A percentile compares a stretch with the other conserved stretches of the same genome.
Evolutionary conservation across 2,113 vertebrate species (phyloP).

Genomic region (Zootoca vivipara): DNA sequence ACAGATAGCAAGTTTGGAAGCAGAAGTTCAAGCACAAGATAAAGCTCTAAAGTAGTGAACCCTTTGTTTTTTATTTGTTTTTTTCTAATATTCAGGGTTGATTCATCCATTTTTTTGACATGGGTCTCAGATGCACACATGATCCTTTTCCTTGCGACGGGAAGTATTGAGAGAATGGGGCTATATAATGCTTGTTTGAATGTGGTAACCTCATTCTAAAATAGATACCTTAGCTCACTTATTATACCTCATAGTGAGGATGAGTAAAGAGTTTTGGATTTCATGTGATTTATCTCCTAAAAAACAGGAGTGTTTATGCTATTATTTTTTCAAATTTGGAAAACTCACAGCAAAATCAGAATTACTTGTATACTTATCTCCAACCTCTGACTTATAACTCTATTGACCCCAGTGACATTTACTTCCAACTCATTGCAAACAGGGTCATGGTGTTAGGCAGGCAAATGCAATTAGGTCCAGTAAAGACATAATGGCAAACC

Average conservation of each 20-base stretch:
- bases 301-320: background rate
- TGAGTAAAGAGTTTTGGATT: background rate
- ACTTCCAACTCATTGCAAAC: background rate
- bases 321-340: background rate
- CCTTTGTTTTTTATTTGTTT: background rate
- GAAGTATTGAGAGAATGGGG: background rate
- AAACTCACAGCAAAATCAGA: background rate
- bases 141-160: background rate
- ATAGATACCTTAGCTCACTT: background rate
- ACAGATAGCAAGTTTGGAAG: slow-evolving; percentile 84
- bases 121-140: background rate
- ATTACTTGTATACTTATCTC: background rate
- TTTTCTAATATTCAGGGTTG: background rate
- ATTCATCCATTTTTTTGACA: background rate
- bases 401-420: background rate
- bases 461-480: background rate
- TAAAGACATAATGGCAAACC: background rate
- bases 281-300: background rate
- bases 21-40: slow-evolving; percentile 84
- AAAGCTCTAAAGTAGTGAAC: slow-evolving; percentile 83
- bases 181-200: background rate
- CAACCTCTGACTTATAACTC: background rate
- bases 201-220: background rate
- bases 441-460: background rate
- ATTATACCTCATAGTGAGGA: background rate